Base-by-base conservation (phyloP, 2,888 invertebrate species). In the Gymnoscelis rufifasciata region DNA sequence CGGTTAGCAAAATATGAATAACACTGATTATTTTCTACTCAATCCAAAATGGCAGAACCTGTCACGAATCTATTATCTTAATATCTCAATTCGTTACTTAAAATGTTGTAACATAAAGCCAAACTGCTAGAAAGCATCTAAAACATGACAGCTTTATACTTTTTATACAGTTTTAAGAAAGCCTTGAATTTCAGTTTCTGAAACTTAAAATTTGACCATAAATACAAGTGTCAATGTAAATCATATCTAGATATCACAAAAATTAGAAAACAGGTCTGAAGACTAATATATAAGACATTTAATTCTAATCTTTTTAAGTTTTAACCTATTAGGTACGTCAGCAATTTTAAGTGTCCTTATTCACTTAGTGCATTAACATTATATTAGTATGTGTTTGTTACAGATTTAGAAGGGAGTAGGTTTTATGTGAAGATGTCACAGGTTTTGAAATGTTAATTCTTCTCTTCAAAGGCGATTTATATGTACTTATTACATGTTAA, bases 1-100 rank as follows among this genome's bases (percentile, higher is more conserved):
- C 56, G 74, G 71, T 72, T 64, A 62, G 57, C 56, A 52, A 58
- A 51, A 60, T 52, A 51, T 54, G 47, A 55, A 59, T 53, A 37
- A 50, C 57, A 39, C 52, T 57, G 52, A 54, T 42, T 42, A 47
- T 48, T 52, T 54, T 47, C 41, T 56, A 29, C 15, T 2, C 26
- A 30, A 26, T 38, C 27, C 1, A 39, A 33, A 23, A 14, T 58
- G 49, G 56, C 64, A 67, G 63, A 53, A 52, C 57, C 63, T 41
- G 64, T 64, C 66, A 62, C 57, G 44, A 59, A 38, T 30, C 13
- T 31, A 13, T 31, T 5, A 0, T 13, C 3, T 33, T 33, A 14
- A 8, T 13, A 30, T 30, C 13, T 15, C 7, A 43, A 37, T 37
- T 43, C 8, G 23, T 35, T 39, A 36, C 15, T 12, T 33, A 28